Conservation (phyloP, 2,113 vertebrate genomes). For the Haemorhous mexicanus region DNA sequence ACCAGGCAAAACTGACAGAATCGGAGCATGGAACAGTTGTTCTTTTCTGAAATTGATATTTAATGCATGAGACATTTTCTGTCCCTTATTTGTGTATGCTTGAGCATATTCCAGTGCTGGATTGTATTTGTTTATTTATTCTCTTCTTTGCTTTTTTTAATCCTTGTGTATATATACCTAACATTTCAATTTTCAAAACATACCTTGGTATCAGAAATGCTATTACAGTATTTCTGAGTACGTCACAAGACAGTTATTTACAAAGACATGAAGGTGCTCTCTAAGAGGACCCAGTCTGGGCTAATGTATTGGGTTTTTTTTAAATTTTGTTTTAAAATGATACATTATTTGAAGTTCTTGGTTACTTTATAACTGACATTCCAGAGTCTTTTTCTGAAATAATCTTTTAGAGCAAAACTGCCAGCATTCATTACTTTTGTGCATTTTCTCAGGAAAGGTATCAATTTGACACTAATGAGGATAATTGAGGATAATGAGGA, state of each 20-base stretch:
- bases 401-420: background rate
- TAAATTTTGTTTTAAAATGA: background rate
- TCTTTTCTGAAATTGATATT: background rate
- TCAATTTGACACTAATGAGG: constrained; percentile 48
- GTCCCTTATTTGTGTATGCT: background rate
- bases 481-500: constrained; percentile 53
- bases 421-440: background rate
- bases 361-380: background rate
- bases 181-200: background rate
- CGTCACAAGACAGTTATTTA: background rate
- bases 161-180: background rate
- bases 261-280: background rate
- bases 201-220: background rate
- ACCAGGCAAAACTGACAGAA: constrained; percentile 4
- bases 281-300: background rate
- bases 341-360: background rate
- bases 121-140: background rate
- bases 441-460: constrained; percentile 28
- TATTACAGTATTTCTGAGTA: background rate
- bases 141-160: background rate
- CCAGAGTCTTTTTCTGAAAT: background rate
- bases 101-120: background rate
- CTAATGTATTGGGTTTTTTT: background rate
- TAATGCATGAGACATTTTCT: background rate
- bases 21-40: background rate